phyloP scores from a whole-genome alignment of 2,888 invertebrate genomes.

The Alcis repandata region DNA sequence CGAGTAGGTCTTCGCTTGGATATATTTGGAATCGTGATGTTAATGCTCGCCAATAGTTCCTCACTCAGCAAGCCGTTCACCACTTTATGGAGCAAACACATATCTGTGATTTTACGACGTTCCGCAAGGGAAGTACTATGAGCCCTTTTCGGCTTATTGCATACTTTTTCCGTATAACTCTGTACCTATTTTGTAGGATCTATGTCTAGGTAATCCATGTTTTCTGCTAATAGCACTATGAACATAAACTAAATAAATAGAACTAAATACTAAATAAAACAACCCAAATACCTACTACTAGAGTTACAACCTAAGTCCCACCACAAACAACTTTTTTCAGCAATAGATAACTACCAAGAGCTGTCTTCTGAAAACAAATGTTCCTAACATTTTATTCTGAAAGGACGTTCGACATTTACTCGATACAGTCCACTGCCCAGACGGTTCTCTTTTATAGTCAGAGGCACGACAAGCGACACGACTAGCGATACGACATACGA shows the following conservation, averaged over 20 bases:
- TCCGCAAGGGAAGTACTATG: too few relatives aligned
- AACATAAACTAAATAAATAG: not conserved
- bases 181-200: too few relatives aligned
- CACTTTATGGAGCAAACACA: too few relatives aligned
- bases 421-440: slow-evolving; percentile 16
- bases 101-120: too few relatives aligned
- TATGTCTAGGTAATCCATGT: too few relatives aligned
- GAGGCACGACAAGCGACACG: not conserved
- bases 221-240: too few relatives aligned
- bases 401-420: slow-evolving; percentile 16
- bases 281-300: not conserved
- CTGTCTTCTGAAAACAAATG: slow-evolving; percentile 20
- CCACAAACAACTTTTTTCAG: slow-evolving; percentile 11
- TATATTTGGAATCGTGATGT: too few relatives aligned
- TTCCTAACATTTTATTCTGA: slow-evolving; percentile 20
- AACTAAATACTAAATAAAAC: slow-evolving; percentile 1
- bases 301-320: not conserved
- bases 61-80: too few relatives aligned
- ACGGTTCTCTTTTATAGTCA: not conserved
- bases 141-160: too few relatives aligned
- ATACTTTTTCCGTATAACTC: too few relatives aligned
- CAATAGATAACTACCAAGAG: slow-evolving; percentile 13
- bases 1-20: too few relatives aligned
- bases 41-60: too few relatives aligned
- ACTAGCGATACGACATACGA: not conserved